Evolutionary conservation across 1,140 invertebrate genomes (phyloP), one percentile per base, ranked within the genome.

Genomic region (Fopius arisanus): DNA sequence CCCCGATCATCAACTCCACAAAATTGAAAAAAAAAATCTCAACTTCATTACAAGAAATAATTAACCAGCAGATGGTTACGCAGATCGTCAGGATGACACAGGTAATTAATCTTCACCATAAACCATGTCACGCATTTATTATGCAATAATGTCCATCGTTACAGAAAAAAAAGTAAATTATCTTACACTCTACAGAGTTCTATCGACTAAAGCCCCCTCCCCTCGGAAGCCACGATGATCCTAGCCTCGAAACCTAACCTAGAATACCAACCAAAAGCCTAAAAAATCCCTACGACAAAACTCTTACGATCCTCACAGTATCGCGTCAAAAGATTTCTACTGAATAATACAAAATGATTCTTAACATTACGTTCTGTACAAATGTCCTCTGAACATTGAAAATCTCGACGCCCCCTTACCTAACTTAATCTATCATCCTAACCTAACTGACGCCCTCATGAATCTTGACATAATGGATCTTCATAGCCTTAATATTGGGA

Each of bases 381-480:
- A 37, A 48, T 48, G 16, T 48, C 14, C 7, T 37, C 10, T 59
- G 2, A 12, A 59, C 1, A 1, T 59, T 59, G 16, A 59, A 28
- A 59, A 59, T 26, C 3, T 26, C 31, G 19, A n/a, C 31, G 21
- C 33, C 14, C 3, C 33, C 33, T 48, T 16, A 51, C 12, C 14
- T 48, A 51, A 59, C 37, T 9, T 19, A 4, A 48, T 23, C 23
- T 21, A 59, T 1, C 28, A n/a, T 19, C 37, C 63, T 66, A 72
- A 29, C 54, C 37, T 70, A 69, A 72, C 43, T 28, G 7, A 41
- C 12, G 14, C 72, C 67, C 0, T 87, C 87, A 65, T 87, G 87
- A 28, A 84, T 79, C 65, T 87, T 87, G 21, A 86, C 78, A 41
- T 86, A 87, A 21, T 88, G 87, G 62, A 88, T 86, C 71, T 88